A percentile compares a stretch with the other conserved stretches of the same genome.
Conservation (phyloP, 2,113 vertebrate species). For the Bos taurus region DNA sequence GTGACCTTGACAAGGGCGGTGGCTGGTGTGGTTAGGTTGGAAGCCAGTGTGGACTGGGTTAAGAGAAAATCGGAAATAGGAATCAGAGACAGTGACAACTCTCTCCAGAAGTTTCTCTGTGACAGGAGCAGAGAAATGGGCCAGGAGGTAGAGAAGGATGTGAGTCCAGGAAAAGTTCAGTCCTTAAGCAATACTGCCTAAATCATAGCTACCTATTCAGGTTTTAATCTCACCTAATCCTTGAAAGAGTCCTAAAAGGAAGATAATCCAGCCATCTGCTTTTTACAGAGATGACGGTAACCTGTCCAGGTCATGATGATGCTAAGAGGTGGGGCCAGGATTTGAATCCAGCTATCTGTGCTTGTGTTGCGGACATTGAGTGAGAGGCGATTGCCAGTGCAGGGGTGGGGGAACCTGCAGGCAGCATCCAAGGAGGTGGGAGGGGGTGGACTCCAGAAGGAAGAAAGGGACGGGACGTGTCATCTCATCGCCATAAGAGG, state of each 20-base stretch:
- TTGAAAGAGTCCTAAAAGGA: not conserved
- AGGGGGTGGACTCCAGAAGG: not conserved
- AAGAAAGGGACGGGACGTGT: not conserved
- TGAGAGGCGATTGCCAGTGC: not conserved
- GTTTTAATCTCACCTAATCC: not conserved
- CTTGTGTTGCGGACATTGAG: not conserved
- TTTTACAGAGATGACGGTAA: not conserved
- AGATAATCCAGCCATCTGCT: not conserved
- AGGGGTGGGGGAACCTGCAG: not conserved
- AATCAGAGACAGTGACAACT: not conserved
- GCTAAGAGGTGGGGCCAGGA: not conserved
- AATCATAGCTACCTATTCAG: not conserved
- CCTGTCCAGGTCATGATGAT: not conserved
- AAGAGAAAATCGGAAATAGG: not conserved
- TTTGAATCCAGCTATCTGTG: not conserved
- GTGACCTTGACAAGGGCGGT: not conserved
- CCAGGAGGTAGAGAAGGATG: not conserved
- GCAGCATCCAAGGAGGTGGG: not conserved
- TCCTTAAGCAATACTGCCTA: not conserved
- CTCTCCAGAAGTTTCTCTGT: slow-evolving; percentile 1
- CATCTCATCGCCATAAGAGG: not conserved
- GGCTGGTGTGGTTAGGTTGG: not conserved
- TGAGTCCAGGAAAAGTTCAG: not conserved
- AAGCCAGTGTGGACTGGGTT: not conserved
- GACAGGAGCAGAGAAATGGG: not conserved